Evolutionary conservation across 1,140 invertebrate genomes (phyloP).

Genomic region (Helicoverpa armigera): DNA sequence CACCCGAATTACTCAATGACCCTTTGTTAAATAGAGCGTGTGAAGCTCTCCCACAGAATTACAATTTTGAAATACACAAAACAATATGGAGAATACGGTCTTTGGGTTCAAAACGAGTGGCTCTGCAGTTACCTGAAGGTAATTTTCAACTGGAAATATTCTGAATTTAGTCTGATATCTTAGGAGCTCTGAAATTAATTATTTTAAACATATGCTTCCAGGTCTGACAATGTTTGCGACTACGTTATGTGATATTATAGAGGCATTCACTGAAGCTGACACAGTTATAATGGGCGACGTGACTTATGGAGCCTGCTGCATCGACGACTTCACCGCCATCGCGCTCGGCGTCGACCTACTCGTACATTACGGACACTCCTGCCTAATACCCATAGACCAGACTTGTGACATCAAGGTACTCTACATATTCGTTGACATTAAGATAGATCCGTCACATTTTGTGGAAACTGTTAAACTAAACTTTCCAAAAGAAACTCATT

Average conservation of each 20-base stretch:
- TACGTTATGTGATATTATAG: constrained; percentile 97
- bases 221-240: constrained; percentile 95
- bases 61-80: constrained; percentile 99
- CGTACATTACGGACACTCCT: constrained; percentile 99
- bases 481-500: constrained; percentile 89
- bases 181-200: background rate
- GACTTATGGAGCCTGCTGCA: constrained; percentile 99
- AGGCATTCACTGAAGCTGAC: constrained; percentile 96
- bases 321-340: constrained; percentile 98
- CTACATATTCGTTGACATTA: constrained; percentile 98
- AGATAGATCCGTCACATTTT: constrained; percentile 97
- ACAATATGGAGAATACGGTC: constrained; percentile 98
- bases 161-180: too few species aligned
- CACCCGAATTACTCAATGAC: constrained; percentile 94
- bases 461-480: constrained; percentile 96
- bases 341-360: constrained; percentile 96
- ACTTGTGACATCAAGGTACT: constrained; percentile 96
- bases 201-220: constrained; percentile 51
- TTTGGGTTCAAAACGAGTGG: constrained; percentile 94
- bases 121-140: constrained; percentile 99
- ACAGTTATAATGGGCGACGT: constrained; percentile 99
- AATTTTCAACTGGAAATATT: constrained; percentile 39
- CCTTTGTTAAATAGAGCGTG: constrained; percentile 91
- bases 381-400: constrained; percentile 97
- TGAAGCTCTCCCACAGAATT: constrained; percentile 95